These are phyloP conservation scores for Amorpha juglandis DNA, from an alignment of 2,888 invertebrate species.

Conservation along the genomic window DNA sequence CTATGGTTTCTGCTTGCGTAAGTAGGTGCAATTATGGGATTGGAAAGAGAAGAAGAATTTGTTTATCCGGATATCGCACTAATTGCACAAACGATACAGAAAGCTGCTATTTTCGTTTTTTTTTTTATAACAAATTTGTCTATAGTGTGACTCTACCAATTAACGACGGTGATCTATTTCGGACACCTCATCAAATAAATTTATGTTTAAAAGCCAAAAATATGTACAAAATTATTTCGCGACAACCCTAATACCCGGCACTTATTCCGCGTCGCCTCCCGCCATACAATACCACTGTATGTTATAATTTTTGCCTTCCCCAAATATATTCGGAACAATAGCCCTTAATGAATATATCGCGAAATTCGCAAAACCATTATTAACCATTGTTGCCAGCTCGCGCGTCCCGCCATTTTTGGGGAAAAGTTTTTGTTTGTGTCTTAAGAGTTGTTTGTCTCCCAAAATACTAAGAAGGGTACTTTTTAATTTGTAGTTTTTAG, in stretches of 20 bases:
- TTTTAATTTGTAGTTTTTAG: conserved; percentile 20
- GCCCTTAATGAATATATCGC: conserved; percentile 82
- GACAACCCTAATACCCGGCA: conserved; percentile 46
- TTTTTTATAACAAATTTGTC: no score
- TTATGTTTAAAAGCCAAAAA: no score
- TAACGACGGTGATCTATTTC: no score
- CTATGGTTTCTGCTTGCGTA: no score
- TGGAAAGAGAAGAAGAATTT: no score
- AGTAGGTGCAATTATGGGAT: no score
- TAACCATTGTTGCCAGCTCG: conserved; percentile 71
- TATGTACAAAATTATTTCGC: not conserved
- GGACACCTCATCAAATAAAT: no score
- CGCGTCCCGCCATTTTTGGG: conserved; percentile 29
- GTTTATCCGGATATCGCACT: no score
- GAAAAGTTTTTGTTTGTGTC: conserved; percentile 40
- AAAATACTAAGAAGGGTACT: conserved; percentile 17
- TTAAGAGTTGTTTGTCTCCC: conserved; percentile 19
- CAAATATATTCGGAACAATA: conserved; percentile 78
- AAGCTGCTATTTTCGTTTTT: no score
- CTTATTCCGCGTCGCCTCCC: conserved; percentile 70
- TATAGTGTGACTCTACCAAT: no score
- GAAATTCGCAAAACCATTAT: conserved; percentile 78
- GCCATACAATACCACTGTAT: conserved; percentile 75
- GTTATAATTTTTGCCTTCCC: conserved; percentile 83
- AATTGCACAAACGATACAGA: no score